Evolutionary conservation across 2,113 vertebrate genomes (phyloP), one percentile per base, ranked within the genome.

Genomic region (Dipodomys spectabilis): DNA sequence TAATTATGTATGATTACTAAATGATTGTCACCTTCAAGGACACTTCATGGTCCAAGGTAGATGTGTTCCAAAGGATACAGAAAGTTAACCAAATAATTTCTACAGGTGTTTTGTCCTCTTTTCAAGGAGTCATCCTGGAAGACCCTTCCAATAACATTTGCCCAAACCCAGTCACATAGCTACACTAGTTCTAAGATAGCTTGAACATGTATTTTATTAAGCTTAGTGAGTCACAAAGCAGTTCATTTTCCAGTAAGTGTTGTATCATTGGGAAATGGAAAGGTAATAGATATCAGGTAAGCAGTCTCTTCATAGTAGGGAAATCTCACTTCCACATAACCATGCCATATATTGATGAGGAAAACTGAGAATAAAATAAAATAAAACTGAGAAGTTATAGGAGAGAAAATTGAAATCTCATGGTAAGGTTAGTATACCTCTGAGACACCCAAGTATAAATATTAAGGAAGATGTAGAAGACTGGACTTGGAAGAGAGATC

Each of bases 1-100:
- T 82, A n/a, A n/a, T 57, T 49, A 32, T 27, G 23, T 44, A 12
- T 74, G 22, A 44, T 25, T 39, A 44, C 5, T 68, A 45, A n/a
- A 69, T 84, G 77, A 86, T 62, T 91, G 91, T 91, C 39, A 93
- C 87, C 35, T 27, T 79, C 32, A 90, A 82, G 25, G 71, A 28
- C 15, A 90, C 35, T 44, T 82, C 28, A 20, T 72, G 7, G 57
- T 57, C 44, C 82, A 79, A 85, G 8, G 73, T 67, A 25, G 13
- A 23, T 86, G 80, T 15, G 60, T 75, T 83, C 72, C 62, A 88
- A 53, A 16, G 30, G 88, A 89, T 39, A 18, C 73, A 1, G 20
- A 94, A 75, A 15, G 16, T 30, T 64, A 39, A 90, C 12, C 12
- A 64, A 82, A 28, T 62, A 12, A 72, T 68, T 78, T 79, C 74